phyloP scores from a whole-genome alignment of 2,888 invertebrate species.

The Spodoptera exigua region DNA sequence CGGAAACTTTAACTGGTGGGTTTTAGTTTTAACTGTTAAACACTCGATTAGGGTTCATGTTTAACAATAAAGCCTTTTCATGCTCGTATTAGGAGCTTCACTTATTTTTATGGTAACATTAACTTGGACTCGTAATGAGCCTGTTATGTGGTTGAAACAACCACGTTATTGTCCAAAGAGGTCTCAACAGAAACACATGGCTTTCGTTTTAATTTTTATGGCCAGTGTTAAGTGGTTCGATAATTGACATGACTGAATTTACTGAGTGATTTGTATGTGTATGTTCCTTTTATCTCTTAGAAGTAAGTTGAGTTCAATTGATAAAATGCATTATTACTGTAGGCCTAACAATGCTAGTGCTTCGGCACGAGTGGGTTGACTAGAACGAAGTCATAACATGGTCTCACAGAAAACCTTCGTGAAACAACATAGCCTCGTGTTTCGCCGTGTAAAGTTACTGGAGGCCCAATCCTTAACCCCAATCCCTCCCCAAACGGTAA shows the following conservation, averaged over 20 bases:
- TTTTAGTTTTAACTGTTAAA: conserved; percentile 38
- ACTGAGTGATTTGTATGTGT: conserved; percentile 3
- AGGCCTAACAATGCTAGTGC: too few relatives aligned
- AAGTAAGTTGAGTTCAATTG: too few relatives aligned
- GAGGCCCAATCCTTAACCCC: too few relatives aligned
- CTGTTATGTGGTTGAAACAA: conserved; percentile 44
- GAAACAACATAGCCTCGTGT: too few relatives aligned
- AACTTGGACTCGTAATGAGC: conserved; percentile 45
- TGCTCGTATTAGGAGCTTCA: conserved; percentile 55
- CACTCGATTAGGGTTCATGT: conserved; percentile 35
- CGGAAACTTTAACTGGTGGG: conserved; percentile 45
- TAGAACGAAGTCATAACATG: conserved; percentile 1
- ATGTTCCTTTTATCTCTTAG: neutral
- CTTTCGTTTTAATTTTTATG: conserved; percentile 33
- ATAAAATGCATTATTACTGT: neutral
- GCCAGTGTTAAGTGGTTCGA: conserved; percentile 28
- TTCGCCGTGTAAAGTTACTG: too few relatives aligned
- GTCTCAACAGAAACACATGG: conserved; percentile 31
- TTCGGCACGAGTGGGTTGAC: neutral
- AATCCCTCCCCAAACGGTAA: too few relatives aligned
- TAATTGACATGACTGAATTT: conserved; percentile 18
- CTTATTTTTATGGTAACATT: conserved; percentile 57
- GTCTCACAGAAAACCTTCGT: too few relatives aligned
- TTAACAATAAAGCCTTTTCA: conserved; percentile 59
- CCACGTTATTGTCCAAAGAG: conserved; percentile 34